Evolutionary conservation across 2,888 invertebrate species (phyloP), one percentile per base, ranked within the genome.

Genomic region (Ethmia dodecea): DNA sequence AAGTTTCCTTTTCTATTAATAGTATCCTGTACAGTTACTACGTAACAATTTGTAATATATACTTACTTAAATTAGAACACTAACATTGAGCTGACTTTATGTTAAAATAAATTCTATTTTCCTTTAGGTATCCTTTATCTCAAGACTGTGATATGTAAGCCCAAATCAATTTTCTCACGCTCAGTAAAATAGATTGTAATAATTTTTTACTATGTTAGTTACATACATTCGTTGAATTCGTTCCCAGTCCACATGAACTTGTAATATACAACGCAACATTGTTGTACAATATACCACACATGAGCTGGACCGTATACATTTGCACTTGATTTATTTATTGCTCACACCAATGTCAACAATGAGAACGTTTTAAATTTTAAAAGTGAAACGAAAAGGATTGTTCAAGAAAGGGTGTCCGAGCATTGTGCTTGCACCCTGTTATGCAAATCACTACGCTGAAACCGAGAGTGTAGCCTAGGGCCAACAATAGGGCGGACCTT

Each of bases 401-500:
- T 64, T 55, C 63, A 58, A 49, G 55, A 74, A 80, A 74, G 77
- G 78, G 77, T 74, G 67, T 61, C 64, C 66, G 54, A 53, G 66
- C 52, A 71, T 83, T 84, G 77, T 81, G 43, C 45, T 34, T 49
- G 50, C 52, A 60, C 71, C 78, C 78, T 69, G 69, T 81, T 83
- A 86, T 86, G 84, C 76, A 80, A 83, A 86, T 83, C 52, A 73
- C 65, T 83, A 74, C 74, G 50, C 77, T 84, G 83, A 86, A 83
- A 84, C 78, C 72, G 81, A 86, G 76, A 84, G 84, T 79, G 69
- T 62, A 60, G 44, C 52, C 49, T 38, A 50, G 42, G 35, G 29
- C 40, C 44, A 49, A 77, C 76, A 80, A 80, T 62, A 58, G 62
- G 42, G 43, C 49, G 45, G 49, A 53, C 45, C 58, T 78, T 76